Evolutionary conservation across 2,888 invertebrate species (phyloP), one percentile per base, ranked within the genome.

Genomic region (Chloroclysta siterata): DNA sequence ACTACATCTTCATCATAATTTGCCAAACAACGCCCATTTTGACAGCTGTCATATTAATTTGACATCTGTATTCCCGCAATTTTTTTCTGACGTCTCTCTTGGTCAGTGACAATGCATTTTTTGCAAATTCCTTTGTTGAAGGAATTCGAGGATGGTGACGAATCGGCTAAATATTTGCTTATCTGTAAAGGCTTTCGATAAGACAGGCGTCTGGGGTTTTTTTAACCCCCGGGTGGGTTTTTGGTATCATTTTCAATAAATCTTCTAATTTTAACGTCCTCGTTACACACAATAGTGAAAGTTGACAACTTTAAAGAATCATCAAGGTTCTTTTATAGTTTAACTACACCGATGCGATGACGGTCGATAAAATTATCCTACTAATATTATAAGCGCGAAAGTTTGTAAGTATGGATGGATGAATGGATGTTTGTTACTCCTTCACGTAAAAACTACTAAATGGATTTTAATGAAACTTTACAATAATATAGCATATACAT

Each of bases 31-130:
- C 85, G 85, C 85, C 85, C 79, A 79, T 79, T 80, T 79, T 87
- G 89, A 89, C 90, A 89, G 87, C 86, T 90, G 90, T 90, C 91
- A 89, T 85, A 89, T 84, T 83, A 88, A 79, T 76, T 75, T 85
- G 88, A 90, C 87, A 84, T 76, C 85, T 89, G 70, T 76, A 85
- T 87, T 79, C 74, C 77, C 74, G 77, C 75, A 68, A 75, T 72
- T 82, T 79, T 76, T 71, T 63, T 52, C 44, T 39, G 36, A 50
- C 57, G 33, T 52, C 68, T 69, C 67, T 72, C 75, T 73, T 50
- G 70, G 54, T 55, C 61, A 62, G 65, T 75, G 72, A 78, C 77
- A 72, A 76, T 66, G 74, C 71, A 17, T 70, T 78, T 76, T 75
- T 73, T 69, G 65, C 69, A 53, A 64, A 64, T 59, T 60, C 68